Conservation (phyloP, 2,888 invertebrate genomes). For the Watsonalla cultraria region DNA sequence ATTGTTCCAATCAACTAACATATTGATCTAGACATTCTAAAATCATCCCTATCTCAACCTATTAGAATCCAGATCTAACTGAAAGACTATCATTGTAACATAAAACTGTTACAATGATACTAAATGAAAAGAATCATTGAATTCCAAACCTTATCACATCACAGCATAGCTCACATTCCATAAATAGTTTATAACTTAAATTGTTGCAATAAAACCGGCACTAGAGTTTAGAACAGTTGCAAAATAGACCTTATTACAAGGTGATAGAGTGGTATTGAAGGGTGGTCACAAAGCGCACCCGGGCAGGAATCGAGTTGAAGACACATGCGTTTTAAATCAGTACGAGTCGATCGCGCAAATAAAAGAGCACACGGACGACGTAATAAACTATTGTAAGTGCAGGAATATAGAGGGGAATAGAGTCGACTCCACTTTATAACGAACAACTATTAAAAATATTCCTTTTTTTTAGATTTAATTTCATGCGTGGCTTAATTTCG, state of each 20-base stretch:
- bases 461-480: too few species aligned
- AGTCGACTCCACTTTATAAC: slow-evolving; percentile 16
- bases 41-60: slow-evolving; percentile 14
- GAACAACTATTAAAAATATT: background rate
- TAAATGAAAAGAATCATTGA: background rate
- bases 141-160: background rate
- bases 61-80: slow-evolving; percentile 13
- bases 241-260: slow-evolving; percentile 16
- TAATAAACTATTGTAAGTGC: slow-evolving; percentile 64
- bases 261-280: slow-evolving; percentile 17
- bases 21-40: slow-evolving; percentile 8
- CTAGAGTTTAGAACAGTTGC: background rate
- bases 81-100: background rate
- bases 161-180: background rate
- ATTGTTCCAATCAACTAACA: slow-evolving; percentile 39
- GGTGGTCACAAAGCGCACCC: slow-evolving; percentile 29
- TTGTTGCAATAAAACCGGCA: background rate
- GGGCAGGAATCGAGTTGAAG: slow-evolving; percentile 58
- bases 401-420: slow-evolving; percentile 30
- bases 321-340: slow-evolving; percentile 70
- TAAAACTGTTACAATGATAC: background rate
- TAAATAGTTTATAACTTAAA: background rate
- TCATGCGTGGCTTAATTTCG: too few species aligned
- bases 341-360: slow-evolving; percentile 62
- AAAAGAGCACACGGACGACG: slow-evolving; percentile 56